These are phyloP conservation scores for Cervus canadensis DNA, from an alignment of 2,113 vertebrate species.

Conservation along the genomic window DNA sequence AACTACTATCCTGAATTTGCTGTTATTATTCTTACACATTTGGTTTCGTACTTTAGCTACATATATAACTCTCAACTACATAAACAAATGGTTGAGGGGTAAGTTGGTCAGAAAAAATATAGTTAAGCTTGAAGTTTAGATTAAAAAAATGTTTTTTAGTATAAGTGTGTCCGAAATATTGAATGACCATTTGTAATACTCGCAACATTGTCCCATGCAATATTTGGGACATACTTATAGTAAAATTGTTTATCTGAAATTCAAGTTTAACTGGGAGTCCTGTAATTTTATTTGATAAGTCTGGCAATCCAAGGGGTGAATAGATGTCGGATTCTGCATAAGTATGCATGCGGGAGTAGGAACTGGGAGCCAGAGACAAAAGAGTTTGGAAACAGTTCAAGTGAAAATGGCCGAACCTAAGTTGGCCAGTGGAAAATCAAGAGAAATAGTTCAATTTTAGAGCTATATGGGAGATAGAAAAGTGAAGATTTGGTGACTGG, in stretches of 20 bases:
- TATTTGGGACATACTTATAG: background rate
- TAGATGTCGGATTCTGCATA: background rate
- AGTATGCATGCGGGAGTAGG: background rate
- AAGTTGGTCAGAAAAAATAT: background rate
- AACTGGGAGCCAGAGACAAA: background rate
- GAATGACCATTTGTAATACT: background rate
- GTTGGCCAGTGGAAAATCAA: background rate
- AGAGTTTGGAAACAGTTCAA: background rate
- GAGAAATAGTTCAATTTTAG: background rate
- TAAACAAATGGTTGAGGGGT: background rate
- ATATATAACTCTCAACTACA: background rate
- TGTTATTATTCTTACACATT: background rate
- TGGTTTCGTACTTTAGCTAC: background rate
- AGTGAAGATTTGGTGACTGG: background rate
- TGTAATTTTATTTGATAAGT: background rate
- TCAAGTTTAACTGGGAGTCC: background rate
- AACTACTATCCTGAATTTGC: background rate
- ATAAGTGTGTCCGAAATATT: background rate
- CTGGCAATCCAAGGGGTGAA: background rate
- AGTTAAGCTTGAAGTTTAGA: conserved; percentile 4
- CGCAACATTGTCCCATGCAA: background rate
- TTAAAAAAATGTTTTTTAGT: background rate
- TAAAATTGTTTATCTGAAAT: background rate
- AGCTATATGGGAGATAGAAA: background rate
- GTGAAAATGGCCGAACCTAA: background rate